phyloP scores from a whole-genome alignment of 1,140 invertebrate species.

The Caenorhabditis tropicalis region DNA sequence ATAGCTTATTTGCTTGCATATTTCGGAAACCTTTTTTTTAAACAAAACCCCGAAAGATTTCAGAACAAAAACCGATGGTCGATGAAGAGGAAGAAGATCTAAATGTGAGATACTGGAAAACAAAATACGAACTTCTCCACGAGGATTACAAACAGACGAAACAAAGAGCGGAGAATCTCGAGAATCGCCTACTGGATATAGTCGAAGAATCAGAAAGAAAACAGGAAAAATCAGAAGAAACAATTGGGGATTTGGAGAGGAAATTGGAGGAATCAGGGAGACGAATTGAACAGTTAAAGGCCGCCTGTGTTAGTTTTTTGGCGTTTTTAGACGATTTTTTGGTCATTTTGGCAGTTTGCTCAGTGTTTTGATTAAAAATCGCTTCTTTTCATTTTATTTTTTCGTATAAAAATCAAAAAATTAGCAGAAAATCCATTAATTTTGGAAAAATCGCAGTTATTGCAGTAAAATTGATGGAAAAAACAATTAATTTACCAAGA shows the following conservation, averaged over 20 bases:
- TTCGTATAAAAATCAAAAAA: too few relatives aligned
- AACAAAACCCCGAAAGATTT: too few relatives aligned
- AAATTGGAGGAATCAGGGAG: background rate
- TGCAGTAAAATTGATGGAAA: too few relatives aligned
- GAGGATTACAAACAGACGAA: constrained; percentile 1
- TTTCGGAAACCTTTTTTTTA: too few relatives aligned
- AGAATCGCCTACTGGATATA: constrained; percentile 36
- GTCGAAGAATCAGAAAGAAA: constrained; percentile 35
- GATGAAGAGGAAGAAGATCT: constrained; percentile 30
- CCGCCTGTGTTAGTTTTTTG: constrained; percentile 30
- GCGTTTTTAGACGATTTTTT: background rate
- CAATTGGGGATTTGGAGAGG: constrained; percentile 27
- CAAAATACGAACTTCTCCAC: constrained; percentile 45
- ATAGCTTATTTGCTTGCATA: constrained; percentile 21
- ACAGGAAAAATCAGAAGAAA: background rate
- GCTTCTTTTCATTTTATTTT: too few relatives aligned
- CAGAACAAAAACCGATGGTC: background rate
- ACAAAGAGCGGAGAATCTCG: background rate
- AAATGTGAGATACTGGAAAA: constrained; percentile 35
- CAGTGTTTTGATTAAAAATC: too few relatives aligned
- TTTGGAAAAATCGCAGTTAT: too few relatives aligned
- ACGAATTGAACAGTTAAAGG: constrained; percentile 21
- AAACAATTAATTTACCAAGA: too few relatives aligned
- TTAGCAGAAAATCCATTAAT: too few relatives aligned
- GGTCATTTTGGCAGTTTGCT: too few relatives aligned